Evolutionary conservation across 1,140 invertebrate species (phyloP).

Genomic region (Hylaeus volcanicus): DNA sequence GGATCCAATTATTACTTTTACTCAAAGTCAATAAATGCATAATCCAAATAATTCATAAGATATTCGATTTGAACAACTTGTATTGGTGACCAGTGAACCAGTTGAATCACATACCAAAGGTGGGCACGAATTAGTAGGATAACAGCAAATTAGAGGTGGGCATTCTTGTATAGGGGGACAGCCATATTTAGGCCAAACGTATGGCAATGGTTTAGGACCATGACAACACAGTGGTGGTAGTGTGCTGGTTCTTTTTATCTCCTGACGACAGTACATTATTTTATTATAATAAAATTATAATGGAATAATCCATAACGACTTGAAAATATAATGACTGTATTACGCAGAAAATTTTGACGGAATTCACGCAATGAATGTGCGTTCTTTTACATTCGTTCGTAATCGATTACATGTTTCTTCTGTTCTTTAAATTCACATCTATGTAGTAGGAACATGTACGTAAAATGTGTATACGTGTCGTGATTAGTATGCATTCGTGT

Average conservation of each 20-base stretch:
- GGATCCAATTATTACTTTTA: slow-evolving; percentile 5
- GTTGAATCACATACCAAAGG: slow-evolving; percentile 36
- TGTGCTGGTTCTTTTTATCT: slow-evolving; percentile 20
- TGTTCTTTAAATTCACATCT: no score
- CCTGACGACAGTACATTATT: no score
- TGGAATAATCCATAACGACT: no score
- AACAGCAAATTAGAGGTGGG: slow-evolving; percentile 13
- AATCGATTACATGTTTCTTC: slow-evolving; percentile 3
- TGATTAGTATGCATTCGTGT: no score
- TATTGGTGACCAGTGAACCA: no score
- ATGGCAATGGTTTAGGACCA: slow-evolving; percentile 44
- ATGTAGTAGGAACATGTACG: no score
- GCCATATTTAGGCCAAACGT: slow-evolving; percentile 55
- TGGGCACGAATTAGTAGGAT: slow-evolving; percentile 4
- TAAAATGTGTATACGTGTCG: no score
- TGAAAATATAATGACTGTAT: background rate
- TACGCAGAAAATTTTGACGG: background rate
- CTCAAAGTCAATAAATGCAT: background rate
- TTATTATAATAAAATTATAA: no score
- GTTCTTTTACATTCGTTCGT: background rate
- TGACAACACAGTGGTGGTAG: slow-evolving; percentile 61
- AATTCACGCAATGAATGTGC: slow-evolving; percentile 23
- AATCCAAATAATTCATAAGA: background rate
- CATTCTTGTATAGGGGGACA: slow-evolving; percentile 53
- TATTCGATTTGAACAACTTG: background rate